Percentiles rank a stretch among this genome's conserved stretches.
These are phyloP conservation scores for Harpagifer antarcticus DNA, from an alignment of 2,797 vertebrate genomes.

Conservation along the genomic window DNA sequence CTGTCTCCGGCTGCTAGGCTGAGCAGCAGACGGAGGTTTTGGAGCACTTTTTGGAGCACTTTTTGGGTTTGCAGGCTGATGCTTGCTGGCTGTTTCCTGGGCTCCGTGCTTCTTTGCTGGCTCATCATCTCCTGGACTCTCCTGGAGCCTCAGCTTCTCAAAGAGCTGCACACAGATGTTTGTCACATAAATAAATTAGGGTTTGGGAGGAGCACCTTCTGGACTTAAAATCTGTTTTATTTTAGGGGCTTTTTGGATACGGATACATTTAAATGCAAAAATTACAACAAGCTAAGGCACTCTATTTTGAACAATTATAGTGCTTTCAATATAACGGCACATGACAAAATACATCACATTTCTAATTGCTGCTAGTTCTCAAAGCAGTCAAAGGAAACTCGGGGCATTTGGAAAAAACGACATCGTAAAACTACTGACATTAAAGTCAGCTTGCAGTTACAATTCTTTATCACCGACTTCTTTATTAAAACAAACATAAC, in stretches of 20 bases:
- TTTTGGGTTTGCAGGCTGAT: constrained; percentile 22
- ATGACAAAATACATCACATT: not conserved
- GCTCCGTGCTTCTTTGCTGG: constrained; percentile 62
- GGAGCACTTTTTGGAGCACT: not conserved
- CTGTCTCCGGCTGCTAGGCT: not conserved
- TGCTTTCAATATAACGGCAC: too few species aligned
- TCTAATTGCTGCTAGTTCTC: not conserved
- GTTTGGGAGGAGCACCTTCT: too few species aligned
- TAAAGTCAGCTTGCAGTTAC: not conserved
- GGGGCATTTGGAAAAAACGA: not conserved
- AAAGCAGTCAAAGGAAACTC: not conserved
- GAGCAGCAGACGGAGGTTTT: constrained; percentile 12
- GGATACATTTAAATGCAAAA: too few species aligned
- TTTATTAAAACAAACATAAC: not conserved
- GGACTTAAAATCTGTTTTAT: too few species aligned
- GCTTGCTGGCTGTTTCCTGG: constrained; percentile 37
- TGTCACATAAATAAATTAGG: not conserved
- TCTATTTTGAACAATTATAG: too few species aligned
- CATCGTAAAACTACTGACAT: too few species aligned
- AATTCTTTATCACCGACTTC: not conserved
- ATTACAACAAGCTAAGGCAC: too few species aligned
- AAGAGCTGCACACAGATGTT: constrained; percentile 87
- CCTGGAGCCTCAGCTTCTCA: constrained; percentile 92
- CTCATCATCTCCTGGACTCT: constrained; percentile 78
- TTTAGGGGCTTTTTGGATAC: too few species aligned